These are phyloP conservation scores for Daphoenositta chrysoptera DNA, from an alignment of 2,113 vertebrate species.

Conservation along the genomic window DNA sequence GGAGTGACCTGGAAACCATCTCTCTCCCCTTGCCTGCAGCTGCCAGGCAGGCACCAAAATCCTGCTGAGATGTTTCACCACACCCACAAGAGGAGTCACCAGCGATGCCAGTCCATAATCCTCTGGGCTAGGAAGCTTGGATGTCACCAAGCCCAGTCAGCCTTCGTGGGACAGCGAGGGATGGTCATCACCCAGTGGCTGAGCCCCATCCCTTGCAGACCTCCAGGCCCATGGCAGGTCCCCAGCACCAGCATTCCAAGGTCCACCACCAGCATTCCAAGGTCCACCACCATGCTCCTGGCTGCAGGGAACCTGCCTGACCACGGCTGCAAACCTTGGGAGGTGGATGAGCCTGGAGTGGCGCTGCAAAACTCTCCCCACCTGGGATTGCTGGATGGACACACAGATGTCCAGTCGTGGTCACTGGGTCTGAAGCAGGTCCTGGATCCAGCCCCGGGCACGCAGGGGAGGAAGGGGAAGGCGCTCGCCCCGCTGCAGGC, in stretches of 20 bases:
- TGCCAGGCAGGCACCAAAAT: not conserved
- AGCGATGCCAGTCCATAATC: not conserved
- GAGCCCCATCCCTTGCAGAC: not conserved
- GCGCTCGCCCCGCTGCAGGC: fast-evolving
- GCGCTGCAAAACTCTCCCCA: not conserved
- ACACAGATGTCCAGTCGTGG: not conserved
- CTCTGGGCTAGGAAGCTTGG: not conserved
- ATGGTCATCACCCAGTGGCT: not conserved
- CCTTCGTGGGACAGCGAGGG: fast-evolving
- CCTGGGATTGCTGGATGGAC: not conserved
- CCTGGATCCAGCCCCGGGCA: not conserved
- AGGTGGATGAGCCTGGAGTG: fast-evolving
- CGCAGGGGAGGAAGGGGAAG: fast-evolving
- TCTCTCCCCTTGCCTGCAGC: not conserved
- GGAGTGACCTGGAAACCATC: not conserved
- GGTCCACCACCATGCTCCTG: not conserved
- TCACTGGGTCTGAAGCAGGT: not conserved
- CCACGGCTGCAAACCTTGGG: fast-evolving
- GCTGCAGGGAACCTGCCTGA: not conserved
- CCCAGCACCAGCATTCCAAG: not conserved
- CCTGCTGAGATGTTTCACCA: not conserved
- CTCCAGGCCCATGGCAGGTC: not conserved
- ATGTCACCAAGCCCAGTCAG: not conserved
- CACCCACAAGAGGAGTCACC: not conserved
- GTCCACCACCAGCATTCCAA: not conserved